Conservation (phyloP, 2,797 vertebrate species). For the Poeciliopsis presidionis region DNA sequence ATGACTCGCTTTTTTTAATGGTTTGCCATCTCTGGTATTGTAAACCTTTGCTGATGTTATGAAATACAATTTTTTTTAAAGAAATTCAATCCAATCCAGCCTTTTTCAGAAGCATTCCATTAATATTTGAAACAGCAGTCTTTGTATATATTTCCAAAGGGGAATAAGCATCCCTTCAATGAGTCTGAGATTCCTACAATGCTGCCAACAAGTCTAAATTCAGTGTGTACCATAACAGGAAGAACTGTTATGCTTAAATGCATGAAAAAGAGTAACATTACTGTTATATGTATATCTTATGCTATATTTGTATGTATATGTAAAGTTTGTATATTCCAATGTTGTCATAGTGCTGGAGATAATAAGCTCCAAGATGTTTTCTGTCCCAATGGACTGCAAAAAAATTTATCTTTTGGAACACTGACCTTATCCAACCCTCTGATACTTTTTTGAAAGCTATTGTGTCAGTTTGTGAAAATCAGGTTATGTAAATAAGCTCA, state of each 20-base stretch:
- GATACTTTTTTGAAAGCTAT: constrained; percentile 11
- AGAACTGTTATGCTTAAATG: background rate
- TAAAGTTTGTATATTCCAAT: background rate
- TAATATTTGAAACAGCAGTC: background rate
- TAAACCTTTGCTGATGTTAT: background rate
- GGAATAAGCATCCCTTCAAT: background rate
- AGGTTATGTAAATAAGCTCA: constrained; percentile 41
- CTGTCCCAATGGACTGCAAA: background rate
- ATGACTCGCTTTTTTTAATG: background rate
- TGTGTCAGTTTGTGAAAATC: constrained; percentile 36
- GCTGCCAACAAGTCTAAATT: background rate
- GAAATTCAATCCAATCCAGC: background rate
- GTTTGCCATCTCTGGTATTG: background rate
- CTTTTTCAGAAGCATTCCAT: background rate
- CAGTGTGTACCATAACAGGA: background rate
- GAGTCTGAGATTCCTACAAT: background rate
- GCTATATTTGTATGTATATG: background rate
- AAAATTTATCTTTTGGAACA: background rate
- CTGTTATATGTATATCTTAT: background rate
- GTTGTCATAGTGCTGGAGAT: background rate
- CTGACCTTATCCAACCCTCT: constrained; percentile 7
- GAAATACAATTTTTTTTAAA: background rate
- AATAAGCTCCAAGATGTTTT: constrained; percentile 1
- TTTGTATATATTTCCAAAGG: background rate
- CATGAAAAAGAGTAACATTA: background rate